A percentile compares a stretch with the other conserved stretches of the same genome.
phyloP scores from a whole-genome alignment of 1,140 invertebrate species.

The Laupala kohalensis region DNA sequence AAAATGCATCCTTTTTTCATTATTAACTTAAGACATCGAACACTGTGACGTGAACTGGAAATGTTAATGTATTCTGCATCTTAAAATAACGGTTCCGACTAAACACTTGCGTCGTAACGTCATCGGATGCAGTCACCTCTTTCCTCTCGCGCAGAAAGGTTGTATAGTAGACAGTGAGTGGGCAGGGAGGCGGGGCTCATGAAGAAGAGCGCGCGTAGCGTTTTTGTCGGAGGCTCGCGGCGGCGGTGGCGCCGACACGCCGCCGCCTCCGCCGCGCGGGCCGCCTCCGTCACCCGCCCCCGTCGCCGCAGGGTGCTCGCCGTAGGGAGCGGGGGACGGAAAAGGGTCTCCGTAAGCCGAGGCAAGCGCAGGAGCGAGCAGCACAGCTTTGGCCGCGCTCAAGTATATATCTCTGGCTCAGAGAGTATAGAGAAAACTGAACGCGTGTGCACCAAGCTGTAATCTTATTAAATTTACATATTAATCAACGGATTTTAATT shows the following conservation, averaged over 20 bases:
- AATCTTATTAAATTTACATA: slow-evolving; percentile 96
- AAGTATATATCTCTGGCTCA: background rate
- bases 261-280: no score
- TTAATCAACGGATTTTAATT: slow-evolving; percentile 96
- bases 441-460: slow-evolving; percentile 34
- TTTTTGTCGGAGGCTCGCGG: background rate
- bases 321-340: background rate
- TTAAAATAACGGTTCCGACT: no score
- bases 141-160: no score
- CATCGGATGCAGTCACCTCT: no score
- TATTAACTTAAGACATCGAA: no score
- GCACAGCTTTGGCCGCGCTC: background rate
- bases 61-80: no score
- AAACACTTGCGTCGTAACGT: no score
- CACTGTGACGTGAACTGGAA: no score
- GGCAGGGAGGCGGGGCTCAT: no score
- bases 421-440: background rate
- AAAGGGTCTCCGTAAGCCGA: background rate
- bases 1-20: no score
- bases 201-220: background rate
- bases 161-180: no score
- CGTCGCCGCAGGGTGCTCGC: background rate
- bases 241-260: no score
- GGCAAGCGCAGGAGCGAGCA: background rate
- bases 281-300: background rate